These are phyloP conservation scores for Astur gentilis DNA, from an alignment of 2,113 vertebrate species.

Conservation along the genomic window DNA sequence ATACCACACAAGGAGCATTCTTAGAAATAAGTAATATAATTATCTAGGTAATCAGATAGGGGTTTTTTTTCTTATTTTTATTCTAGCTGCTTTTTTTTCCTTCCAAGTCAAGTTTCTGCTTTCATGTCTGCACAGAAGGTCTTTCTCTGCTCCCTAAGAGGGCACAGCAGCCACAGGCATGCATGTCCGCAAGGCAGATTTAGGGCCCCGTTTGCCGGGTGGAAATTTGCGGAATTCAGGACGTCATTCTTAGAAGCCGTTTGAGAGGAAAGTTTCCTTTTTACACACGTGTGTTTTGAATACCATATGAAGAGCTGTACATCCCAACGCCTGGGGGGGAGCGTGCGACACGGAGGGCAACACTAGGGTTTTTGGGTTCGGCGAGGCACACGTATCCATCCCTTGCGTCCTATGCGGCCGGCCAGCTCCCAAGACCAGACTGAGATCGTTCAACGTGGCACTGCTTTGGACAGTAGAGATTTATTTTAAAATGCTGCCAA, in stretches of 20 bases:
- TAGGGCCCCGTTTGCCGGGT: background rate
- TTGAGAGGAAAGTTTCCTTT: background rate
- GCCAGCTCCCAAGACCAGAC: background rate
- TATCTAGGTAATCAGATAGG: background rate
- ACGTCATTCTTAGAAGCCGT: background rate
- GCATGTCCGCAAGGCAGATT: background rate
- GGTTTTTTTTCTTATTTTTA: background rate
- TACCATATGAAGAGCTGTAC: background rate
- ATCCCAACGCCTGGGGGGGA: background rate
- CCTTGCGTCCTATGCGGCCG: background rate
- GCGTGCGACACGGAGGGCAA: fast-evolving
- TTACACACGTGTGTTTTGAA: background rate
- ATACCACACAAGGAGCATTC: background rate
- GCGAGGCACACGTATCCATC: background rate
- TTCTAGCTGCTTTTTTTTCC: background rate
- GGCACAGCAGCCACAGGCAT: background rate
- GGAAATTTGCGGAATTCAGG: background rate
- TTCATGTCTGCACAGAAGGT: background rate
- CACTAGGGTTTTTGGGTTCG: background rate
- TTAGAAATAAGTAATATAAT: constrained; percentile 15
- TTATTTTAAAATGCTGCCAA: background rate
- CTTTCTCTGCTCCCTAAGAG: background rate
- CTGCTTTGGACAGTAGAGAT: background rate
- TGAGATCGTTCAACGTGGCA: background rate
- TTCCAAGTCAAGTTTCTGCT: background rate